Evolutionary conservation across 2,113 vertebrate species (phyloP).

Genomic region (Caloenas nicobarica): DNA sequence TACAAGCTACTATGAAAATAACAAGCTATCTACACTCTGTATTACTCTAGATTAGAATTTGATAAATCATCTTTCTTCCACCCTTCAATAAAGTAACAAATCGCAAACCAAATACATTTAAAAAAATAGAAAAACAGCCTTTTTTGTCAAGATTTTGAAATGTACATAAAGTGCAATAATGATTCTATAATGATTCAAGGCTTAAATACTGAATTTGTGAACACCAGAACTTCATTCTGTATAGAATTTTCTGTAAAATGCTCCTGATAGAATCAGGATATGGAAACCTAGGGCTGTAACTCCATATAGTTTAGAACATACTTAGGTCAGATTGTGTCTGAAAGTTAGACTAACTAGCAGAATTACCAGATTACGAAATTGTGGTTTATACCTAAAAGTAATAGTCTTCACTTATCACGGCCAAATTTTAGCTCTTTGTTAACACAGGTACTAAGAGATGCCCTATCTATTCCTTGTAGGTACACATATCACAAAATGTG

Average conservation of each 20-base stretch:
- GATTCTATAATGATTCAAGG: background rate
- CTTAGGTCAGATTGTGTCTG: background rate
- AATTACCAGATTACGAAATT: background rate
- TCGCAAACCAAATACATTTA: background rate
- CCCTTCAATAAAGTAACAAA: background rate
- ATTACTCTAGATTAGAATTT: background rate
- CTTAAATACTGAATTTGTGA: background rate
- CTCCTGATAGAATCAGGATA: background rate
- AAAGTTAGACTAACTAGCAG: background rate
- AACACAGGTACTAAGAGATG: background rate
- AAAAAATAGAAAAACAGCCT: fast-evolving
- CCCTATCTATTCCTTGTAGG: background rate
- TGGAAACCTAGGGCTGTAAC: background rate
- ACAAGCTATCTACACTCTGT: background rate
- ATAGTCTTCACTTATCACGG: background rate
- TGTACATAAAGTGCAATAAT: background rate
- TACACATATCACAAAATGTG: background rate
- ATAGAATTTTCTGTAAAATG: background rate
- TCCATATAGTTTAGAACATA: background rate
- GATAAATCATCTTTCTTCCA: background rate
- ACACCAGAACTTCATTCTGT: background rate
- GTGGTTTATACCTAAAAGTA: background rate
- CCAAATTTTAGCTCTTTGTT: background rate
- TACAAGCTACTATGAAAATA: background rate
- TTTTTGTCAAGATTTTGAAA: background rate